Percentiles rank a stretch among this genome's conserved stretches.
Conservation (phyloP, 23 tunicate species). For the Styela clava region DNA sequence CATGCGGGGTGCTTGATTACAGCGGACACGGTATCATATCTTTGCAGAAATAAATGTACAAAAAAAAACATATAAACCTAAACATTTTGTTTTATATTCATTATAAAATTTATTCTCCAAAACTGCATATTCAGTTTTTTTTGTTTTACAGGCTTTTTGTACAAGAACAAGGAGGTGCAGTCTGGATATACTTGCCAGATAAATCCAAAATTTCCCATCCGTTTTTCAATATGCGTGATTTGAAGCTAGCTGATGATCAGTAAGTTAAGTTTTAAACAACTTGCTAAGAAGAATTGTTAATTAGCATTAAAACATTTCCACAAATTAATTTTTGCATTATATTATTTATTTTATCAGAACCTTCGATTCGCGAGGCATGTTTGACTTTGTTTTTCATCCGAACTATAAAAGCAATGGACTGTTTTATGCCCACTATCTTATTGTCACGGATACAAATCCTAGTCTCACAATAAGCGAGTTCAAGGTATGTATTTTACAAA, state of each 20-base stretch:
- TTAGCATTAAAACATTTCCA: too few relatives aligned
- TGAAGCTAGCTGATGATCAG: constrained; percentile 33
- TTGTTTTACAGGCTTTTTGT: constrained; percentile 53
- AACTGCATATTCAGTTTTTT: too few relatives aligned
- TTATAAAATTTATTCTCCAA: too few relatives aligned
- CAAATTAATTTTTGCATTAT: too few relatives aligned
- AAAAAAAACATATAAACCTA: too few relatives aligned
- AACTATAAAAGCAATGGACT: constrained; percentile 38
- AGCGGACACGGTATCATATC: too few relatives aligned
- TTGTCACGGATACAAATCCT: background rate
- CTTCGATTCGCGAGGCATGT: constrained; percentile 62
- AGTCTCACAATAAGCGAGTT: constrained; percentile 53
- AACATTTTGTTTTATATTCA: too few relatives aligned
- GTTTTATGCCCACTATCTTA: constrained; percentile 51
- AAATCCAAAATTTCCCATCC: constrained; percentile 35
- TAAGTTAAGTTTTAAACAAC: constrained; percentile 14
- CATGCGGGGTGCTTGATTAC: too few relatives aligned
- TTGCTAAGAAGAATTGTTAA: too few relatives aligned
- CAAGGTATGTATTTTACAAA: constrained; percentile 39
- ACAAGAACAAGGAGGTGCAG: constrained; percentile 61
- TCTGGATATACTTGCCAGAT: constrained; percentile 54
- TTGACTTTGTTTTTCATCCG: constrained; percentile 80
- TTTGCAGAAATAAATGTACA: too few relatives aligned
- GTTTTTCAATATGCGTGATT: constrained; percentile 40
- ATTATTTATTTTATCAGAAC: too few relatives aligned